Conservation (phyloP, 53 echinoderm and acorn worm genomes). For the Antedon mediterranea region DNA sequence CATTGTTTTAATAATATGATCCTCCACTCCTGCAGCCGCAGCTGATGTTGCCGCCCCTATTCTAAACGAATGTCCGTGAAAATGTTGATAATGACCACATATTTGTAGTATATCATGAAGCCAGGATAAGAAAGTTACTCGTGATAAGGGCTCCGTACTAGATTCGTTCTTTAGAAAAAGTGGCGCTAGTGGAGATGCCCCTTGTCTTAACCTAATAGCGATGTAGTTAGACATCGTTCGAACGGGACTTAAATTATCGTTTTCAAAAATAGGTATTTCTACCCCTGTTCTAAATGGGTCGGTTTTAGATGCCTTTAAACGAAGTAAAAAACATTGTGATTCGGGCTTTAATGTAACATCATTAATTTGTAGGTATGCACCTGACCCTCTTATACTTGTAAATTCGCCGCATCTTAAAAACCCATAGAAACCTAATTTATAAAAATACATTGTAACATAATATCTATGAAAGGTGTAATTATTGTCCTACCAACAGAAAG, state of each 20-base stretch:
- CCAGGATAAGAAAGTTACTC: background rate
- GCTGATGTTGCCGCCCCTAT: background rate
- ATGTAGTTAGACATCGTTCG: background rate
- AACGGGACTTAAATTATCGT: background rate
- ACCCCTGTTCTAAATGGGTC: background rate
- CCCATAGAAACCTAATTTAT: background rate
- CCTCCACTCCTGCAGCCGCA: no score
- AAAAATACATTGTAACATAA: background rate
- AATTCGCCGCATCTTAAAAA: background rate
- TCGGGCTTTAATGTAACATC: background rate
- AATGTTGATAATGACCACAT: background rate
- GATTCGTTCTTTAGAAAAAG: background rate
- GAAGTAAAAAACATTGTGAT: background rate
- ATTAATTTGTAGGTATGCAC: background rate
- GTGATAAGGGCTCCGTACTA: background rate
- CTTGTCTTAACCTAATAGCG: background rate
- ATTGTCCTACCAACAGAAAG: no score
- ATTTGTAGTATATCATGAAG: background rate
- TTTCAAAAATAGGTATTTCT: background rate
- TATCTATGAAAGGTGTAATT: background rate
- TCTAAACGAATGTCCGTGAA: background rate
- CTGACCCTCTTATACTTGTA: background rate
- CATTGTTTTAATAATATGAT: no score
- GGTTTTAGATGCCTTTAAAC: background rate
- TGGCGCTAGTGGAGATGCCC: background rate